Percentiles rank a stretch among this genome's conserved stretches.
phyloP scores from a whole-genome alignment of 2,113 vertebrate genomes.

The Leptocoma aspasia region DNA sequence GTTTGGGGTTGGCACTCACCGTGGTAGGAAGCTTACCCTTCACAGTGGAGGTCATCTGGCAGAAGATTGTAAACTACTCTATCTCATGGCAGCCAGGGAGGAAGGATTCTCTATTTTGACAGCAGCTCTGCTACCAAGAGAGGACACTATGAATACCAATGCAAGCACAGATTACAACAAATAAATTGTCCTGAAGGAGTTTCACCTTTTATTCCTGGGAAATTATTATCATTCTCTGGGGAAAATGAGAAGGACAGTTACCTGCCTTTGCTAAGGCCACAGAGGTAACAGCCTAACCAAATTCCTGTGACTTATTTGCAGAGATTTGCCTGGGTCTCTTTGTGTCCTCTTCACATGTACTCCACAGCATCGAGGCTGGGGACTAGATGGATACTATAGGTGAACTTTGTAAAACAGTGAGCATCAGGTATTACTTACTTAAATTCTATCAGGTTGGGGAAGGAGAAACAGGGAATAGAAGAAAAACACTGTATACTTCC shows the following conservation, averaged over 20 bases:
- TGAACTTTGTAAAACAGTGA: background rate
- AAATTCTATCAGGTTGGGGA: background rate
- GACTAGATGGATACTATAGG: too few relatives aligned
- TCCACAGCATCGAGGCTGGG: background rate
- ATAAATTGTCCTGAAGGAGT: background rate
- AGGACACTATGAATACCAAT: background rate
- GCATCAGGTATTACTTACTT: background rate
- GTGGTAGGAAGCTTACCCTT: background rate
- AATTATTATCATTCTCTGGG: background rate
- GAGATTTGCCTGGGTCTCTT: background rate
- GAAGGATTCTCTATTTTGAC: background rate
- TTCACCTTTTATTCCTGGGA: background rate
- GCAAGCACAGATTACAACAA: background rate
- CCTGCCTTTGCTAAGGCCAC: background rate
- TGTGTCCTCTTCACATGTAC: rapidly evolving
- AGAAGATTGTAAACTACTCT: background rate
- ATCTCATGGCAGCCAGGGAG: background rate
- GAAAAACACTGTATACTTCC: background rate
- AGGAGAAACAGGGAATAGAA: background rate
- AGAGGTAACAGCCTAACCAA: background rate
- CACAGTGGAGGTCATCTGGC: background rate
- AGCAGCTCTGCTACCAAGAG: background rate
- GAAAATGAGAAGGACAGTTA: background rate
- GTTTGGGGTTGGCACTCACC: background rate
- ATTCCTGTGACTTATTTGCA: background rate